Base-by-base conservation (phyloP, 2,797 vertebrate genomes). In the Hydrolagus colliei region DNA sequence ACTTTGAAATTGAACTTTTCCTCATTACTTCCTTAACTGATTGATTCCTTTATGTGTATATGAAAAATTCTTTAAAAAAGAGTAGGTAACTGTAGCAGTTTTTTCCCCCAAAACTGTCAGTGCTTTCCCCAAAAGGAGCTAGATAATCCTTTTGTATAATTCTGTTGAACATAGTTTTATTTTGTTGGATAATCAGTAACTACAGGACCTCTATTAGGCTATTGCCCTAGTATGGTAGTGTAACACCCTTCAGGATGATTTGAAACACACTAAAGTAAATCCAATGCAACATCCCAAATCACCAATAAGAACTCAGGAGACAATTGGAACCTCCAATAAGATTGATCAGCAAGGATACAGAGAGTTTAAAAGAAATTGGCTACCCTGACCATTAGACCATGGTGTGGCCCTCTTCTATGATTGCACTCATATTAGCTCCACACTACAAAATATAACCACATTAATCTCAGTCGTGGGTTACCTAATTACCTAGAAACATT, bases 401-500 rank as follows among this genome's bases (percentile, higher is more conserved):
- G 41, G 32, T 52, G 41, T 52, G 41, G 32, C 62, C 13, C 62
- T 22, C 52, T 52, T 27, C 8, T 82, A 13, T 67, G 63, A 82
- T 68, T 9, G 14, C 63, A 71, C 63, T 41, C 32, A 71, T 41
- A 71, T 63, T 68, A 71, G 65, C 27, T 41, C 65, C 67, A 9
- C 22, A 16, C 13, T 22, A 62, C n/a, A 80, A 27, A 32, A 80
- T 35, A 84, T 84, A 84, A 67, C 20, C 9, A 76, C 65, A 84
- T 71, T 84, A 84, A 84, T 84, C 32, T 71, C 32, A 68, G 65
- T 20, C 62, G 68, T 84, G 32, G 79, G 32, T 82, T 82, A 22
- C 68, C 79, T 71, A 84, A 84, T 84, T 84, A 84, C 79, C 79
- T 84, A 71, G 79, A 63, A 84, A 84, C 79, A 84, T 67, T 27